Percentiles rank a stretch among this genome's conserved stretches.
phyloP scores from a whole-genome alignment of 2,888 invertebrate species.

The Pherbina coryleti region DNA sequence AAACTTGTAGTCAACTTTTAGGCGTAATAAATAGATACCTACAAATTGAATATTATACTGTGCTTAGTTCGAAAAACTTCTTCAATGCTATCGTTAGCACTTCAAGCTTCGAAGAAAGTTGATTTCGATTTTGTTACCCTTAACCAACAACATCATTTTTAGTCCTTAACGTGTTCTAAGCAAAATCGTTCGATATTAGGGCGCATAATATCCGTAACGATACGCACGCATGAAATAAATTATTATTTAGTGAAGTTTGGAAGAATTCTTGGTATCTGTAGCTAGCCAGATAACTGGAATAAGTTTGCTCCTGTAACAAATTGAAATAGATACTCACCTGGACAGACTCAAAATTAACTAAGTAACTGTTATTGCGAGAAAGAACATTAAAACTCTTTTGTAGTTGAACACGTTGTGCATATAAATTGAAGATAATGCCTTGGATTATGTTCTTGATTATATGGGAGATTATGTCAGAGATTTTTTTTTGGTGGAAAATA shows the following conservation, averaged over 20 bases:
- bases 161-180: neutral
- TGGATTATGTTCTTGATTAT: too few species aligned
- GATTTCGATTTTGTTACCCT: neutral
- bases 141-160: neutral
- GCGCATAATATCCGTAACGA: constrained; percentile 20
- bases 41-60: constrained; percentile 53
- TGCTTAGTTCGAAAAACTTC: neutral
- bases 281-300: too few species aligned
- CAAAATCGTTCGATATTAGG: constrained; percentile 2
- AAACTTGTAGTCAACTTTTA: constrained; percentile 36
- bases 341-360: too few species aligned
- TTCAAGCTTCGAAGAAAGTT: neutral
- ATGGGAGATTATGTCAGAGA: too few species aligned
- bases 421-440: too few species aligned
- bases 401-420: too few species aligned
- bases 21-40: constrained; percentile 35
- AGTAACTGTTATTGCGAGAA: too few species aligned
- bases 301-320: too few species aligned
- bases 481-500: too few species aligned
- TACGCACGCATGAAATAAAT: constrained; percentile 30
- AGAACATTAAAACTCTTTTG: too few species aligned
- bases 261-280: neutral
- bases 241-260: constrained; percentile 22
- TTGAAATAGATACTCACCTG: too few species aligned
- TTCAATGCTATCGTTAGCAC: constrained; percentile 49